phyloP scores from a whole-genome alignment of 2,888 invertebrate species.

The Agriopis marginaria region DNA sequence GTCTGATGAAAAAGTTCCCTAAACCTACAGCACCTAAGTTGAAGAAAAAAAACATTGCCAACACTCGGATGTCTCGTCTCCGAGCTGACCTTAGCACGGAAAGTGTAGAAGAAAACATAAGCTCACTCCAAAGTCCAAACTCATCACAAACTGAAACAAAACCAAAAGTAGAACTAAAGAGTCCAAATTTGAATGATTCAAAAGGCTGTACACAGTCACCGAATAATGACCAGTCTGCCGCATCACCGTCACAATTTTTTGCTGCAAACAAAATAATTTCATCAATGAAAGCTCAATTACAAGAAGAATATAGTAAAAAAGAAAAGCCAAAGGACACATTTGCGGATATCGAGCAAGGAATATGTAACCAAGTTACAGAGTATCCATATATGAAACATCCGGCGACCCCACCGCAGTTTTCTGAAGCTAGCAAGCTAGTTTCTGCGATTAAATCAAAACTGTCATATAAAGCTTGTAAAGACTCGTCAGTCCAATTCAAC shows the following conservation, averaged over 20 bases:
- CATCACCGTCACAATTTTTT: slow-evolving; percentile 79
- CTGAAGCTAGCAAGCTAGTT: slow-evolving; percentile 77
- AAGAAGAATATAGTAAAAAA: slow-evolving; percentile 71
- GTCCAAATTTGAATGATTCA: slow-evolving; percentile 44
- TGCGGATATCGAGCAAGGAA: slow-evolving; percentile 79
- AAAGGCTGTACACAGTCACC: slow-evolving; percentile 63
- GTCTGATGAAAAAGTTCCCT: slow-evolving; percentile 24
- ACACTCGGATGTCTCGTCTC: slow-evolving; percentile 54
- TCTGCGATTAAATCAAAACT: slow-evolving; percentile 80
- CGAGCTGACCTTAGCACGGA: slow-evolving; percentile 64
- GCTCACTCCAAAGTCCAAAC: slow-evolving; percentile 49
- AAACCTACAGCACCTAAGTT: slow-evolving; percentile 54
- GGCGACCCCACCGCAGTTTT: slow-evolving; percentile 79
- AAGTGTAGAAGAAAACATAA: slow-evolving; percentile 55
- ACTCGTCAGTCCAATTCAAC: slow-evolving; percentile 50
- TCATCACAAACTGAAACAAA: slow-evolving; percentile 58
- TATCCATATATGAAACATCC: slow-evolving; percentile 79
- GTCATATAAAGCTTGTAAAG: slow-evolving; percentile 64
- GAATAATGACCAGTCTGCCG: slow-evolving; percentile 66
- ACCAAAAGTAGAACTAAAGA: slow-evolving; percentile 44
- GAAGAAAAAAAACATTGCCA: slow-evolving; percentile 64
- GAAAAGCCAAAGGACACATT: slow-evolving; percentile 74
- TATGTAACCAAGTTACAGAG: slow-evolving; percentile 75
- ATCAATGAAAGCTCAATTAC: slow-evolving; percentile 80
- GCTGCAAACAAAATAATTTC: slow-evolving; percentile 80